Conservation (phyloP, 2,113 vertebrate species). For the Chinchilla lanigera region DNA sequence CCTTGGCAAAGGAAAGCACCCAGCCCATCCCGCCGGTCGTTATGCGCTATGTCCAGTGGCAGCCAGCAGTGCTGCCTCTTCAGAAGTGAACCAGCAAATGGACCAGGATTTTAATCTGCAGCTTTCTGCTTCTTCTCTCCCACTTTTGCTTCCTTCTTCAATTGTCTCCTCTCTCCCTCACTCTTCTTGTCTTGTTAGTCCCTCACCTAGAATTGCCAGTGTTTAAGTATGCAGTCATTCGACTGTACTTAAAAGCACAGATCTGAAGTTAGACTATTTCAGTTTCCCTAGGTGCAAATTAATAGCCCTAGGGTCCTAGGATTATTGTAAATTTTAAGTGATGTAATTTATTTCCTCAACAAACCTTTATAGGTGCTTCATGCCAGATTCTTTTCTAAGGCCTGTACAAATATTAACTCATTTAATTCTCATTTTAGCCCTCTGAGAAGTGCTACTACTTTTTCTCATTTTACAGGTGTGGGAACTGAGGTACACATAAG, state of each 20-base stretch:
- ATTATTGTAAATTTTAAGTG: neutral
- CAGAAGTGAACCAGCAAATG: neutral
- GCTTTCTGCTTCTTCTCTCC: neutral
- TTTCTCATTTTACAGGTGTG: neutral
- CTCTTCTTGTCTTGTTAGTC: neutral
- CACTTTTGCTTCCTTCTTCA: neutral
- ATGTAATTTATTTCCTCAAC: neutral
- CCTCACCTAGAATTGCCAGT: neutral
- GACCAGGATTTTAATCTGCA: neutral
- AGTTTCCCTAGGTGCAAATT: neutral
- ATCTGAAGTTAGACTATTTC: neutral
- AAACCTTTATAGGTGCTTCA: neutral
- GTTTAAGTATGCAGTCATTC: neutral
- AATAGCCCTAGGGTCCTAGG: neutral
- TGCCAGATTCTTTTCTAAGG: neutral
- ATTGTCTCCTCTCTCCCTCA: accelerated
- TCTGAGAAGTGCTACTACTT: neutral
- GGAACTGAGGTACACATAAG: neutral
- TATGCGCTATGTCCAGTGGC: neutral
- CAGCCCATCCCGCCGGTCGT: neutral
- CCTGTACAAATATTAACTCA: neutral
- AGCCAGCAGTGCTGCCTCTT: neutral
- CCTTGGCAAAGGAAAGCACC: neutral
- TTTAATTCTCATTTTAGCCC: neutral
- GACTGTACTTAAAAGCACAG: neutral